Percentiles rank a stretch among this genome's conserved stretches.
Evolutionary conservation across 2,797 vertebrate species (phyloP).

Genomic region (Gobionotothen gibberifrons): DNA sequence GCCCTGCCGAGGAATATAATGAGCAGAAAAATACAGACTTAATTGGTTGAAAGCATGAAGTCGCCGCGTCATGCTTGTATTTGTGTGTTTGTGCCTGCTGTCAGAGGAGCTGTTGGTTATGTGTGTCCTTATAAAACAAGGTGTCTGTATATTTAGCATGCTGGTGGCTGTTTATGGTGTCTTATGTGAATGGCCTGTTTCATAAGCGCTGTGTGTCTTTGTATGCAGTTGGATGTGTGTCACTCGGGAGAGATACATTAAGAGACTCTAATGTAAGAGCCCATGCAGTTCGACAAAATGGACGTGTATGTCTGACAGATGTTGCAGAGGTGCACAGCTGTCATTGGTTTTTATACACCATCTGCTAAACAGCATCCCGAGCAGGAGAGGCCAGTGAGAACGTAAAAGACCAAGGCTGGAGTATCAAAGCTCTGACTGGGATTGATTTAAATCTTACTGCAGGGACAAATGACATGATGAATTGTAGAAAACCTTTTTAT

Average conservation of each 20-base stretch:
- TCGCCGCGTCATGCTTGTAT: neutral
- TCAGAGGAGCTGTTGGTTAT: neutral
- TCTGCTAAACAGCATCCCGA: conserved; percentile 9
- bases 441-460: conserved; percentile 8
- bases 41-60: conserved; percentile 17
- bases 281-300: conserved; percentile 14
- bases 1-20: neutral
- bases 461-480: conserved; percentile 13
- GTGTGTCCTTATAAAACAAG: neutral
- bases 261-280: conserved; percentile 6
- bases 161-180: neutral
- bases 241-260: neutral
- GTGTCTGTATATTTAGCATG: conserved; percentile 15
- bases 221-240: neutral
- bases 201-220: neutral
- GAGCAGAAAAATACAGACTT: conserved; percentile 8
- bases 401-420: neutral
- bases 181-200: neutral
- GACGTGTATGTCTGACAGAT: conserved; percentile 42
- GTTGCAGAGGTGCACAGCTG: conserved; percentile 50
- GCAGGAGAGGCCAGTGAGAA: neutral
- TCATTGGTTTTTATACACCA: conserved; percentile 25
- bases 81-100: conserved; percentile 10
- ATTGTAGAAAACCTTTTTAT: conserved; percentile 18
- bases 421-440: neutral